Base-by-base conservation (phyloP, 2,797 vertebrate genomes). In the Eurystomus glaucurus region DNA sequence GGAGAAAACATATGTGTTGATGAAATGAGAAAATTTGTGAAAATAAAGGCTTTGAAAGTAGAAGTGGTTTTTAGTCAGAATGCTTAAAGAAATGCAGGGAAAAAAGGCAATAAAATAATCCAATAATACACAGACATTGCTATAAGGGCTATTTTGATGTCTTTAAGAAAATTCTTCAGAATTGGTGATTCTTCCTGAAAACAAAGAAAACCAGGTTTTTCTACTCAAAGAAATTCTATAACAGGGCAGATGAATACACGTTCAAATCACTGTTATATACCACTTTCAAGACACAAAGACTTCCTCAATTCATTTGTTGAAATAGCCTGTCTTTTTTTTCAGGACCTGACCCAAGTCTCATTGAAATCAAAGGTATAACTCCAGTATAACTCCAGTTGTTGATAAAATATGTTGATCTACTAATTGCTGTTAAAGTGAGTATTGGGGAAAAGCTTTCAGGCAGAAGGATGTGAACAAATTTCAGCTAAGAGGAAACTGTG, bases 61-160 rank as follows among this genome's bases (percentile, higher is more conserved):
- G n/a, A 71, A 55, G 9, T 62, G 17, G 0, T 4, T 90, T 89
- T 88, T 5, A 17, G n/a, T 48, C 43, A 70, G 48, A 61, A 77
- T 31, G 1, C 43, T 85, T 39, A 43, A 81, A 87, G n/a, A 91
- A 77, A 62, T 78, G 19, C 17, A 46, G 25, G 6, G 37, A 4
- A 16, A 48, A 50, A 23, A 25, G 3, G 9, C 2, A 14, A 41
- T 28, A 58, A 90, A 90, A 21, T 51, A 64, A 70, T 55, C 11
- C 0, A 0, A 35, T 86, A 89, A 33, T 22, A 26, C 2, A 45
- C 48, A 52, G 11, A 33, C 1, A 8, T 18, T 54, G 7, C 48
- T 76, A 46, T 43, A 87, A 71, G 4, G 9, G 17, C 3, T 60
- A 7, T 39, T 78, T 55, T 51, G 8, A 71, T 71, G 37, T 62